Evolutionary conservation across 2,888 invertebrate genomes (phyloP), one percentile per base, ranked within the genome.

Genomic region (Apocheima hispidaria): DNA sequence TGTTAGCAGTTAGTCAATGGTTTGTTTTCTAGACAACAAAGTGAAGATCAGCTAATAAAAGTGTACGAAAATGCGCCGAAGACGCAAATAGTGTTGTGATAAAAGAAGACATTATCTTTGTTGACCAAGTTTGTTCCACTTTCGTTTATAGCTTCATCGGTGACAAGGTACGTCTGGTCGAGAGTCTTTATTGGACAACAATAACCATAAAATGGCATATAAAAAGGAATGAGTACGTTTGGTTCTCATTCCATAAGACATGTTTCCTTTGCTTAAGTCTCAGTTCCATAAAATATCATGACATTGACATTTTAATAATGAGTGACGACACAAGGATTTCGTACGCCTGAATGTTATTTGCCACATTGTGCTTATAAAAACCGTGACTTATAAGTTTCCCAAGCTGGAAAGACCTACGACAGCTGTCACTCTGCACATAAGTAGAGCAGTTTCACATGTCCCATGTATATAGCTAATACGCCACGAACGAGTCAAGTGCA

Each of bases 81-180:
- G 84, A 67, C 87, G 88, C 78, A 90, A 90, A 90, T 88, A 86
- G 81, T 84, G 81, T 65, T 69, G 78, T 82, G 87, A 82, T 81
- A 87, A 83, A n/a, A 75, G 61, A 63, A 60, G 77, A 80, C 76
- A 75, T 80, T 85, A 87, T 85, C 83, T 74, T 76, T 88, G 86
- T 86, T 88, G 82, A 83, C 78, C 74, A 78, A 88, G 83, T 84
- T 76, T 81, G 87, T 79, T 83, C 81, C 70, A 85, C 79, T 85
- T 86, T 78, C 73, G 77, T 82, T 78, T 77, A 69, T 51, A 63
- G 53, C 65, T 77, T 81, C 80, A 79, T 72, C 69, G 56, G 69
- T 79, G 84, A 82, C 81, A 81, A 84, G 84, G 83, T 82, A 80
- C 66, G 81, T 75, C 68, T 61, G 60, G 57, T 18, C 41, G 51